Percentiles rank a stretch among this genome's conserved stretches.
Conservation (phyloP, 2,113 vertebrate species). For the Leptodactylus fuscus region DNA sequence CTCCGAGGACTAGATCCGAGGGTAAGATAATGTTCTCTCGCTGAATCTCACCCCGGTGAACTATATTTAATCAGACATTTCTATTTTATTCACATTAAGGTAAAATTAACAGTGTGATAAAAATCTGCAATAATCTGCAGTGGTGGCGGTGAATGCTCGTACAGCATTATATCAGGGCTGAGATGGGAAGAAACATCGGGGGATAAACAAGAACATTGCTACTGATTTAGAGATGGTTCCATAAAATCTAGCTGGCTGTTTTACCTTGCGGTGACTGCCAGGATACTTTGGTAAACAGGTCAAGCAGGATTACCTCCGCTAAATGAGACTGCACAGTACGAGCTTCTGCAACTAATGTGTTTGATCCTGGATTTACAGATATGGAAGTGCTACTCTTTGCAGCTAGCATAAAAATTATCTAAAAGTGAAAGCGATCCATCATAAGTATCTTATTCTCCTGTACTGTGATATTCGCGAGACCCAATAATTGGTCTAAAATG, state of each 20-base stretch:
- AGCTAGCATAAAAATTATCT: not conserved
- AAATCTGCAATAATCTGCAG: slow-evolving; percentile 29
- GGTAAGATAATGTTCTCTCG: slow-evolving; percentile 17
- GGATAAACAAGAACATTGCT: not conserved
- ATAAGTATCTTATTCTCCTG: no score
- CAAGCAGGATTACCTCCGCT: not conserved
- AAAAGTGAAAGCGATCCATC: no score
- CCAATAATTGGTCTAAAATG: not conserved
- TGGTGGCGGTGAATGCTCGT: not conserved
- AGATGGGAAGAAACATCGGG: not conserved
- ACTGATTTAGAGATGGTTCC: not conserved
- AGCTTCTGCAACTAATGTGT: not conserved
- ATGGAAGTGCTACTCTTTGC: not conserved
- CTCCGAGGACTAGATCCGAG: not conserved
- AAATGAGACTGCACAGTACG: not conserved
- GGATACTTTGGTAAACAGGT: slow-evolving; percentile 35
- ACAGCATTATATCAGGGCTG: not conserved
- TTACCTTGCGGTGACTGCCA: not conserved
- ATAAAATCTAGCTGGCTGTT: slow-evolving; percentile 11
- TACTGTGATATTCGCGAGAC: no score
- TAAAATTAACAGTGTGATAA: slow-evolving; percentile 29
- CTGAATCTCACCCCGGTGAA: not conserved
- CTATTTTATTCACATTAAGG: slow-evolving; percentile 6
- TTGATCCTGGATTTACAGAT: not conserved
- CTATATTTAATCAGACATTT: slow-evolving; percentile 27